These are phyloP conservation scores for Caenorhabditis sp. DNA, from an alignment of 2,888 invertebrate species.

Conservation along the genomic window DNA sequence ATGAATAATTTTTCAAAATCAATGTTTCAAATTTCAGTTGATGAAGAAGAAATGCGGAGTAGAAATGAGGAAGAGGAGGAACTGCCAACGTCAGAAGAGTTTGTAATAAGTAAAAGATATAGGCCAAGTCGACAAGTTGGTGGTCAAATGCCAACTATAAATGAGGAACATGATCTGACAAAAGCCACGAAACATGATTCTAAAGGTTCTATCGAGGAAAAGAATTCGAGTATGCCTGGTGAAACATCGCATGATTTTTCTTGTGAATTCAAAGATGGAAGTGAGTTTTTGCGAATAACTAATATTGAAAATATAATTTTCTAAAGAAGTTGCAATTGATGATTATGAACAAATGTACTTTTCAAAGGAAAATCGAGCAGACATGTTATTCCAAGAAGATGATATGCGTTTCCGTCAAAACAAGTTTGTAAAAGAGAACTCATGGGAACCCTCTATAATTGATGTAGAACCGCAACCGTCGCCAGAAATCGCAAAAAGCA, in stretches of 20 bases:
- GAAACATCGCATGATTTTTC: constrained; percentile 7
- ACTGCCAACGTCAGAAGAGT: neutral
- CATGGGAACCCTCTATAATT: constrained; percentile 6
- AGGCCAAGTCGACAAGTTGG: neutral
- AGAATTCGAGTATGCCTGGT: neutral
- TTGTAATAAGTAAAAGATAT: neutral
- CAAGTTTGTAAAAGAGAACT: constrained; percentile 9
- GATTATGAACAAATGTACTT: constrained; percentile 1
- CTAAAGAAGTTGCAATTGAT: neutral
- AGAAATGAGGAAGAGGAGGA: neutral
- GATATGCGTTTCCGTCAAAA: neutral
- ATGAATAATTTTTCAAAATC: neutral
- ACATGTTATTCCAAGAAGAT: constrained; percentile 2
- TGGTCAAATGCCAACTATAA: constrained; percentile 4
- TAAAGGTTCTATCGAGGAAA: too few species aligned
- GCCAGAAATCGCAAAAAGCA: neutral
- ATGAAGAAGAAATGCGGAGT: constrained; percentile 5
- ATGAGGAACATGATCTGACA: neutral
- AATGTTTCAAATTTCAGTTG: constrained; percentile 1
- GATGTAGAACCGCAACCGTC: constrained; percentile 2
- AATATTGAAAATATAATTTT: neutral
- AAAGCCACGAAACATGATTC: neutral
- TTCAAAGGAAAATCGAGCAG: constrained; percentile 1
- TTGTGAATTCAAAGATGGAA: neutral
- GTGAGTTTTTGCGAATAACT: neutral